These are phyloP conservation scores for Pao palembangensis DNA, from an alignment of 2,113 vertebrate species.

Conservation along the genomic window DNA sequence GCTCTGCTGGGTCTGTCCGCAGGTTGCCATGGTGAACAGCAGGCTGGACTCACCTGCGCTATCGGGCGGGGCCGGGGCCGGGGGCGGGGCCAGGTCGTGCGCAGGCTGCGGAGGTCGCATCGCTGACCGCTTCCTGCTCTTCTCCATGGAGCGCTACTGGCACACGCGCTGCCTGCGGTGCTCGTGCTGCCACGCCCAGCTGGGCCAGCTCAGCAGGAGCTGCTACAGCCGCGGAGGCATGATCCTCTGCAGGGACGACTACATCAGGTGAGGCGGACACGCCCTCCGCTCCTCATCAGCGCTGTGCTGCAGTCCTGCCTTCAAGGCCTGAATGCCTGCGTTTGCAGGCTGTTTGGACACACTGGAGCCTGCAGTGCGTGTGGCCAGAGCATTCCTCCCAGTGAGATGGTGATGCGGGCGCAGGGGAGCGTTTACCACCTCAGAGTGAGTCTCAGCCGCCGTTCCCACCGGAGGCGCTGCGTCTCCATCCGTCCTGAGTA, in stretches of 20 bases:
- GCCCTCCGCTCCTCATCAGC: too few relatives aligned
- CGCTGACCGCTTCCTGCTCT: constrained; percentile 78
- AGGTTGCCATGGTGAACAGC: constrained; percentile 77
- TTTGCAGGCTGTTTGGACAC: constrained; percentile 77
- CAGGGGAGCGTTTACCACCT: constrained; percentile 80
- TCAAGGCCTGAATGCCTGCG: neutral
- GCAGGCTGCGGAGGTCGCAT: constrained; percentile 78
- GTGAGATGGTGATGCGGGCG: constrained; percentile 82
- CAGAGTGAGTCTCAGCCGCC: constrained; percentile 67
- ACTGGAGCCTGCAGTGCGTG: constrained; percentile 79
- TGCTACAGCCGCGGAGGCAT: constrained; percentile 82
- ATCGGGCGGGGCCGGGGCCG: constrained; percentile 51
- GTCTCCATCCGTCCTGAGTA: too few relatives aligned
- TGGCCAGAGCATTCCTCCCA: constrained; percentile 78
- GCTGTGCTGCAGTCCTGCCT: too few relatives aligned
- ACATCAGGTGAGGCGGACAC: constrained; percentile 66
- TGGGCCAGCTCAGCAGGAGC: constrained; percentile 79
- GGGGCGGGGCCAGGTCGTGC: constrained; percentile 56
- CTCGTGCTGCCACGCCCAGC: constrained; percentile 80
- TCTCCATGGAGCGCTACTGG: constrained; percentile 82
- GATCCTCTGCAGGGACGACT: constrained; percentile 82
- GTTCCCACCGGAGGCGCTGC: too few relatives aligned
- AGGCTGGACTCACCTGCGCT: constrained; percentile 69
- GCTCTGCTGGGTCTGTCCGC: neutral
- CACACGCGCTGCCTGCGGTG: constrained; percentile 81